phyloP scores from a whole-genome alignment of 2,113 vertebrate species.

The Mungos mungo region DNA sequence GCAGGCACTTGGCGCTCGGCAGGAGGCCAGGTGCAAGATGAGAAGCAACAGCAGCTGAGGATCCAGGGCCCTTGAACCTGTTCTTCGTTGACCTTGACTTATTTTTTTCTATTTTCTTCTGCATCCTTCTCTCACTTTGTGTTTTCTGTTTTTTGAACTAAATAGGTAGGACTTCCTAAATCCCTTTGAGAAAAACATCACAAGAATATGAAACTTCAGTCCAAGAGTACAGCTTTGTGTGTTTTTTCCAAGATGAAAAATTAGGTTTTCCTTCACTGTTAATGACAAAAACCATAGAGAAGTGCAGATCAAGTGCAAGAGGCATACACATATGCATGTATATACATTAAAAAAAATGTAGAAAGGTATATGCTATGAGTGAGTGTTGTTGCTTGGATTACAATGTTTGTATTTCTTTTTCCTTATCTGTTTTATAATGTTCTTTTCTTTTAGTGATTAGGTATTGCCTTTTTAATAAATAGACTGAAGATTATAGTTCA shows the following conservation, averaged over 20 bases:
- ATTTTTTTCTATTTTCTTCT: not conserved
- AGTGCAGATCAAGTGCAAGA: not conserved
- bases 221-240: not conserved
- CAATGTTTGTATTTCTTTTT: not conserved
- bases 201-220: not conserved
- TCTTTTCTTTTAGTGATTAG: not conserved
- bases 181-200: not conserved
- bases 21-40: constrained; percentile 41
- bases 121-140: not conserved
- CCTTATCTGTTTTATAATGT: not conserved
- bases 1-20: not conserved
- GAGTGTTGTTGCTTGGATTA: not conserved
- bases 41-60: constrained; percentile 60
- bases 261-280: not conserved
- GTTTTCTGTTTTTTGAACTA: not conserved
- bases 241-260: not conserved
- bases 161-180: not conserved
- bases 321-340: no score
- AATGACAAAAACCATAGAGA: not conserved
- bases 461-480: not conserved
- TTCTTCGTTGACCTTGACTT: constrained; percentile 10
- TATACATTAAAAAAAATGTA: not conserved
- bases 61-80: not conserved
- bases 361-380: not conserved
- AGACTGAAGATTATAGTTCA: not conserved